phyloP scores from a whole-genome alignment of 2,888 invertebrate species.

The Lordiphosa andalusiaca region DNA sequence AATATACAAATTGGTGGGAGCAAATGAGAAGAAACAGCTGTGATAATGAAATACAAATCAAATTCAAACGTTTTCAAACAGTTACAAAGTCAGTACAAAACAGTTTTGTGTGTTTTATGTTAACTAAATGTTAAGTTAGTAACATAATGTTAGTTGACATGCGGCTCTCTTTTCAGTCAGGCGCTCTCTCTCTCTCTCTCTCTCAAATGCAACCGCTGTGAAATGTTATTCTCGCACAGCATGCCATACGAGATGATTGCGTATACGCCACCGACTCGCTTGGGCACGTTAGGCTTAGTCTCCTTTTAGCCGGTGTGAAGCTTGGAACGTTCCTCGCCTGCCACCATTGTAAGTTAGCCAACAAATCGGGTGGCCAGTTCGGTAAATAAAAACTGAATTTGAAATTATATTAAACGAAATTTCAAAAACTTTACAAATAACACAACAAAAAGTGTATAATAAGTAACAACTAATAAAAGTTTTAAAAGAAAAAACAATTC shows the following conservation, averaged over 20 bases:
- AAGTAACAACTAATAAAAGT: background rate
- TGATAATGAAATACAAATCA: too few relatives aligned
- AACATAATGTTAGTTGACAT: constrained; percentile 11
- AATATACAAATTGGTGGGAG: too few relatives aligned
- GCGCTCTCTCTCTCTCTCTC: constrained; percentile 2
- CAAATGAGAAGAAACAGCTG: too few relatives aligned
- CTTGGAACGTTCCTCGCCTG: constrained; percentile 48
- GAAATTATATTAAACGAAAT: background rate
- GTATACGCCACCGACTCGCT: constrained; percentile 44
- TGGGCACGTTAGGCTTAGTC: constrained; percentile 54
- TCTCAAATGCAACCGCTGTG: constrained; percentile 21
- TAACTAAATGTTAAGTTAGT: background rate
- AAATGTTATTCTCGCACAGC: constrained; percentile 9
- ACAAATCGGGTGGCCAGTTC: too few relatives aligned
- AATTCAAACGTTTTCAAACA: too few relatives aligned
- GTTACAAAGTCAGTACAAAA: too few relatives aligned
- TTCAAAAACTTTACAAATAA: background rate
- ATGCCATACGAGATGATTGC: constrained; percentile 25
- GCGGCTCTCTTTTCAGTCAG: constrained; percentile 6
- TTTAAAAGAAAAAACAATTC: too few relatives aligned
- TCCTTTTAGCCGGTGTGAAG: constrained; percentile 68
- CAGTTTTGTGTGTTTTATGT: too few relatives aligned
- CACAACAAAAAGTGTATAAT: background rate
- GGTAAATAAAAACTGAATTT: constrained; percentile 13
- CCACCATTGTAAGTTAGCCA: background rate